Base-by-base conservation (phyloP, 2,888 invertebrate genomes). In the Cistogaster globosa region DNA sequence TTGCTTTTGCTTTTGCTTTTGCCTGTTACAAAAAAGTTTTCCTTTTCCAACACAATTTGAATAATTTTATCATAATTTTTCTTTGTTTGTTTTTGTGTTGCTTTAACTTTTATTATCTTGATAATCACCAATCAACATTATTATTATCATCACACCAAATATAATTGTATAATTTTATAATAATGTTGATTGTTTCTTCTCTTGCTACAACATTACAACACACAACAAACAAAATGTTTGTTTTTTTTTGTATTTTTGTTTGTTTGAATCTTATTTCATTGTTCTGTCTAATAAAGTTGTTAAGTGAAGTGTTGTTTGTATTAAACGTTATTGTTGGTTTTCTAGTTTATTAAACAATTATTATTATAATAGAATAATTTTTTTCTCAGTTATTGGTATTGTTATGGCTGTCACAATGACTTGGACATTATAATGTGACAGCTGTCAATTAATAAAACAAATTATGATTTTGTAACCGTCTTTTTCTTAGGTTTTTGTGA, bases 381-480 rank as follows among this genome's bases (percentile, higher is more conserved):
- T 48, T 48, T 6, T 48, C 9, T 18, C 1, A 9, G 38, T 51
- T 42, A 51, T 67, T 75, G 51, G 8, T 58, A 53, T 71, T 57
- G 75, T 65, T 69, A 53, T 26, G 63, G 65, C 55, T 60, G 76
- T 72, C 68, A 74, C 68, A 72, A 82, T 85, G 81, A 80, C 81
- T 85, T 69, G 48, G 51, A 74, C 74, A 85, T 85, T 81, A 82
- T 68, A 68, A 82, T 78, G 82, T 85, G 84, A 74, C 84, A 85
- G 81, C 81, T 85, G 81, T 85, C 84, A 84, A 77, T 81, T 84
- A 84, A 74, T 74, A 84, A 77, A 81, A 85, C 81, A 81, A 85
- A 81, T 74, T 85, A 82, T 85, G 81, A 81, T 74, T 81, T 76
- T 65, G 18, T 16, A 18, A 7, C 14, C 18, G 11, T 71, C 45